phyloP scores from a whole-genome alignment of 1,140 invertebrate genomes.

The Olivierus martensii region DNA sequence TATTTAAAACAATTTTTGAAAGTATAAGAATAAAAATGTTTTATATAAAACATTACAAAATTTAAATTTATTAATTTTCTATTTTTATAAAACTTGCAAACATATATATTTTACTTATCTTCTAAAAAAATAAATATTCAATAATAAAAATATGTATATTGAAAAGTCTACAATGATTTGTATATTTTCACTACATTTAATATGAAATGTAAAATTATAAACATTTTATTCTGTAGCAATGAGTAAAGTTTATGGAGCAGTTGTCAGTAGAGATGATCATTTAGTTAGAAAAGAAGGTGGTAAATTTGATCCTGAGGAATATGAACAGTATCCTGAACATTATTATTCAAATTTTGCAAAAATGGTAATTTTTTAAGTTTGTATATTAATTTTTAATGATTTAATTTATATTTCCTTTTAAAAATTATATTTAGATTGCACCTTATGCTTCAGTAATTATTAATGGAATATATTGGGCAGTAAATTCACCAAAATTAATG shows the following conservation, averaged over 20 bases:
- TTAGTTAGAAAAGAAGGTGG: constrained; percentile 74
- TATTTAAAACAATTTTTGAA: no score
- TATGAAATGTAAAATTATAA: no score
- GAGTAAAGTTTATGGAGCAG: constrained; percentile 90
- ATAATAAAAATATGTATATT: no score
- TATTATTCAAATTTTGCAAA: constrained; percentile 95
- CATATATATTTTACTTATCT: no score
- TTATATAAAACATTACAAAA: no score
- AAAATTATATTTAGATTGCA: constrained; percentile 52
- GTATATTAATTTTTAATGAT: background rate
- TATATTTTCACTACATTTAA: no score
- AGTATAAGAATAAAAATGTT: no score
- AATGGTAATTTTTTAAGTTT: constrained; percentile 41
- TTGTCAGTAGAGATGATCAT: constrained; percentile 79
- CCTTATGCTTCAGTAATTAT: constrained; percentile 94
- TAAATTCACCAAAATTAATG: constrained; percentile 85
- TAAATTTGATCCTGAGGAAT: constrained; percentile 80
- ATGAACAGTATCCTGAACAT: constrained; percentile 76
- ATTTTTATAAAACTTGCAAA: no score
- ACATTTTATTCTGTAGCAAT: constrained; percentile 56
- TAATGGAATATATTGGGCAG: constrained; percentile 98
- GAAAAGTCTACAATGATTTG: no score
- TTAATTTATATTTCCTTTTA: background rate
- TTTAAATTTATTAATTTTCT: no score
- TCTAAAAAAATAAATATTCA: no score